Evolutionary conservation across 2,888 invertebrate genomes (phyloP).

Genomic region (Pachliopta kotzebuea): DNA sequence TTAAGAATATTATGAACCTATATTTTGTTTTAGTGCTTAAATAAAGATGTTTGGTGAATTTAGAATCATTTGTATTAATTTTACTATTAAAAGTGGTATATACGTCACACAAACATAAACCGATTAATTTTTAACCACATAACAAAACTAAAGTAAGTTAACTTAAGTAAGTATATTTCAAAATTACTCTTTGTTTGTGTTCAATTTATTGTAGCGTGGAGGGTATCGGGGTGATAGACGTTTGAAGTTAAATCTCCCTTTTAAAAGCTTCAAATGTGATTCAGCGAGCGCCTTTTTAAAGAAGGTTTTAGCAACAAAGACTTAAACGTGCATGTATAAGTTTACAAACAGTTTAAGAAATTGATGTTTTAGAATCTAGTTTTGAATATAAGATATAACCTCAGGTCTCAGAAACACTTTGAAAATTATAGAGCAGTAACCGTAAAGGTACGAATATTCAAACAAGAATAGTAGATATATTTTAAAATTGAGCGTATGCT

Average conservation of each 20-base stretch:
- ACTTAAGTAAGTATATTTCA: conserved; percentile 44
- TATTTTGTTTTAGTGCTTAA: too few relatives aligned
- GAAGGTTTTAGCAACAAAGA: conserved; percentile 49
- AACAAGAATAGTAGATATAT: too few relatives aligned
- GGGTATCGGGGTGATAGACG: conserved; percentile 62
- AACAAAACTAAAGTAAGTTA: too few relatives aligned
- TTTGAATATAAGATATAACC: background rate
- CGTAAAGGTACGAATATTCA: too few relatives aligned
- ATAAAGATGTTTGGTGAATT: too few relatives aligned
- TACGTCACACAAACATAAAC: background rate
- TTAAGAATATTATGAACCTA: too few relatives aligned
- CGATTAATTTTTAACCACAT: background rate
- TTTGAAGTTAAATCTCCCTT: conserved; percentile 78
- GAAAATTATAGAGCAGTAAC: too few relatives aligned
- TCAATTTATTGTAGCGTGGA: conserved; percentile 61
- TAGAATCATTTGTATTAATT: too few relatives aligned
- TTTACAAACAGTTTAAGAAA: conserved; percentile 20
- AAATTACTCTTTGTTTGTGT: conserved; percentile 73
- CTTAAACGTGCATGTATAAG: conserved; percentile 43
- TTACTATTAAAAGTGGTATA: too few relatives aligned
- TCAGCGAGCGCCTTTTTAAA: conserved; percentile 64
- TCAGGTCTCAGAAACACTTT: too few relatives aligned
- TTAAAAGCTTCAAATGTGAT: conserved; percentile 72
- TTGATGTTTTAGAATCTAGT: conserved; percentile 10
- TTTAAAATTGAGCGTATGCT: too few relatives aligned